Evolutionary conservation across 2,888 invertebrate genomes (phyloP).

Genomic region (Pammene aurita): DNA sequence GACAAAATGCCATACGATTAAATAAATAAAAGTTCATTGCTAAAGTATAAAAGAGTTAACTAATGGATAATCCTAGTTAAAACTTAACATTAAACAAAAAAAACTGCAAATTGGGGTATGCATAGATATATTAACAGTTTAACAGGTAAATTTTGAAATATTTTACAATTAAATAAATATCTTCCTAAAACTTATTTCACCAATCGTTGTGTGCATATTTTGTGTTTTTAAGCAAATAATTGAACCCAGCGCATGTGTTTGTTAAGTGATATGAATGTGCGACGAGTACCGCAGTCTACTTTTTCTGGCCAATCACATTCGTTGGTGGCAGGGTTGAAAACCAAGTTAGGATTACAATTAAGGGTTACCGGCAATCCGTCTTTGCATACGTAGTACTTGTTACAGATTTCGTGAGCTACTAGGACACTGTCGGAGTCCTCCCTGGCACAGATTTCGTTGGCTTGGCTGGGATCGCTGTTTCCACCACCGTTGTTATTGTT

Average conservation of each 20-base stretch:
- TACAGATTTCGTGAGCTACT: slow-evolving; percentile 58
- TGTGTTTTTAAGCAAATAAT: background rate
- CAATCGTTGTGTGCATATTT: background rate
- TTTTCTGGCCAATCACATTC: slow-evolving; percentile 56
- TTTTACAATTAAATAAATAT: too few relatives aligned
- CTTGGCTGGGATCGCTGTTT: slow-evolving; percentile 52
- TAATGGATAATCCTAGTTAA: too few relatives aligned
- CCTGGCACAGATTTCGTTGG: slow-evolving; percentile 53
- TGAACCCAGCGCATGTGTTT: slow-evolving; percentile 23
- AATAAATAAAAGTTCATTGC: too few relatives aligned
- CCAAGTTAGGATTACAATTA: slow-evolving; percentile 50
- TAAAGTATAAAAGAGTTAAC: too few relatives aligned
- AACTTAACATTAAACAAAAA: too few relatives aligned
- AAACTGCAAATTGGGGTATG: background rate
- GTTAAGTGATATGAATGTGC: slow-evolving; percentile 9
- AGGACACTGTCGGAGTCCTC: slow-evolving; percentile 51
- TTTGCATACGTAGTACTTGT: slow-evolving; percentile 57
- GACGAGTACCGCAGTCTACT: slow-evolving; percentile 51
- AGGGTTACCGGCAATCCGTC: slow-evolving; percentile 50
- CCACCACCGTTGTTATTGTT: slow-evolving; percentile 30
- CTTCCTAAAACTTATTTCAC: background rate
- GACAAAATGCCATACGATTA: too few relatives aligned
- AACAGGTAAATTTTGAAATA: background rate
- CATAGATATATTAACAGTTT: background rate
- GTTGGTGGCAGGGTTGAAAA: slow-evolving; percentile 51